These are phyloP conservation scores for Pygocentrus nattereri DNA, from an alignment of 2,797 vertebrate genomes.

Conservation along the genomic window DNA sequence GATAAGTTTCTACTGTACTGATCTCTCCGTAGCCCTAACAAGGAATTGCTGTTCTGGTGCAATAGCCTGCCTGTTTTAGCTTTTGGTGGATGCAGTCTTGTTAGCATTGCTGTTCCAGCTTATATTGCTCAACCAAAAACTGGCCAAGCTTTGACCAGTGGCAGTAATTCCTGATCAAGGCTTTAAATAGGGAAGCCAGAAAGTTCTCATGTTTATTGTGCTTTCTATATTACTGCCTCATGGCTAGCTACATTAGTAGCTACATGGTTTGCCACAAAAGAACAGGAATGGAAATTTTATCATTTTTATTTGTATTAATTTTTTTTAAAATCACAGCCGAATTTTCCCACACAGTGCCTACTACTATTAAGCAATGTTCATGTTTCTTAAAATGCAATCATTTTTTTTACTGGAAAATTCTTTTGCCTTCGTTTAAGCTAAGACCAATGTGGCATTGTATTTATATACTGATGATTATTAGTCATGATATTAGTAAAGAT, in stretches of 20 bases:
- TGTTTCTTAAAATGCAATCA: not conserved
- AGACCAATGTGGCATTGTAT: not conserved
- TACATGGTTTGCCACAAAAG: not conserved
- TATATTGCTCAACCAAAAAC: not conserved
- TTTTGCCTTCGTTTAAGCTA: constrained; percentile 1
- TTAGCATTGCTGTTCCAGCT: not conserved
- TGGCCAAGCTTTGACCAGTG: not conserved
- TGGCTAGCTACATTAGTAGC: not conserved
- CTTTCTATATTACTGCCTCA: not conserved
- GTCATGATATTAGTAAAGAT: no score
- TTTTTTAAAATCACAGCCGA: not conserved
- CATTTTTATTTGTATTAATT: no score
- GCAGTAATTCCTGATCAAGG: not conserved
- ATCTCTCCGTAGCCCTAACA: no score
- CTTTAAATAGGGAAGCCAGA: not conserved
- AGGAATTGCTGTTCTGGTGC: no score
- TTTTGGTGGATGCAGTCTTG: no score
- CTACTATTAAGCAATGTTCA: not conserved
- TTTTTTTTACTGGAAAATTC: not conserved
- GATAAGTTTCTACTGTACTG: no score
- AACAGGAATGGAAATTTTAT: not conserved
- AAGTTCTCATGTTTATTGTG: no score
- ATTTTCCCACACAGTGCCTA: not conserved
- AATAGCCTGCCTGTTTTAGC: no score
- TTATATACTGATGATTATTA: not conserved